phyloP scores from a whole-genome alignment of 2,888 invertebrate species.

The Stenichneumon culpator region DNA sequence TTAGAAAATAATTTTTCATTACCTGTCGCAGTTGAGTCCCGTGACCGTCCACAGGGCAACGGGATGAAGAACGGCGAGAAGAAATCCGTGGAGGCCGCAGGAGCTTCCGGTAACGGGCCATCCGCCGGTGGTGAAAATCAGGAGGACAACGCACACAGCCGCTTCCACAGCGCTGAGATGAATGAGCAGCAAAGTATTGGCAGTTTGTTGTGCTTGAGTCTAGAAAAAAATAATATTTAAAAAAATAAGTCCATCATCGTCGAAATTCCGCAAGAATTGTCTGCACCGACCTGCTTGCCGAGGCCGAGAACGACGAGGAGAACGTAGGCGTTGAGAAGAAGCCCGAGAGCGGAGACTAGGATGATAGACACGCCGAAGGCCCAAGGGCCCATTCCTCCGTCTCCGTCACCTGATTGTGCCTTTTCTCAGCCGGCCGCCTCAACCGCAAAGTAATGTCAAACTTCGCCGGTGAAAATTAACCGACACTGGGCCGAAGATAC shows the following conservation, averaged over 20 bases:
- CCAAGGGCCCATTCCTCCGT: constrained; percentile 88
- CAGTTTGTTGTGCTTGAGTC: constrained; percentile 85
- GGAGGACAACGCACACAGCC: constrained; percentile 88
- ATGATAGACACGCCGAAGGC: constrained; percentile 90
- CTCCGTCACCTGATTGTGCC: constrained; percentile 29
- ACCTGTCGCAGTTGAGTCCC: constrained; percentile 91
- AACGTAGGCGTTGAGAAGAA: constrained; percentile 91
- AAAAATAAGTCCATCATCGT: neutral
- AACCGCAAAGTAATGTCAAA: neutral
- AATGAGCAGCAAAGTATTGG: constrained; percentile 90
- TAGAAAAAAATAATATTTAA: constrained; percentile 11
- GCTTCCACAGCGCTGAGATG: constrained; percentile 91
- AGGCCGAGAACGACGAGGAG: constrained; percentile 89
- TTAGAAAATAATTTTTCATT: constrained; percentile 48
- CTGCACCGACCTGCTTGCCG: constrained; percentile 84
- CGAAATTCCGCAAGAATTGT: neutral
- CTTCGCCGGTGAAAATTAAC: neutral
- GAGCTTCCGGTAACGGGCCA: constrained; percentile 87
- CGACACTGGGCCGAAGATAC: neutral
- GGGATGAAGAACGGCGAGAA: constrained; percentile 91
- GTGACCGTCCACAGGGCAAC: constrained; percentile 93
- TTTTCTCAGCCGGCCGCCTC: neutral
- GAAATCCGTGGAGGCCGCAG: constrained; percentile 89
- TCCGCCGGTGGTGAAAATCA: constrained; percentile 87
- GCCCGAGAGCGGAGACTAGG: constrained; percentile 90